Base-by-base conservation (phyloP, 2,888 invertebrate genomes). In the Coecobrya sp. region DNA sequence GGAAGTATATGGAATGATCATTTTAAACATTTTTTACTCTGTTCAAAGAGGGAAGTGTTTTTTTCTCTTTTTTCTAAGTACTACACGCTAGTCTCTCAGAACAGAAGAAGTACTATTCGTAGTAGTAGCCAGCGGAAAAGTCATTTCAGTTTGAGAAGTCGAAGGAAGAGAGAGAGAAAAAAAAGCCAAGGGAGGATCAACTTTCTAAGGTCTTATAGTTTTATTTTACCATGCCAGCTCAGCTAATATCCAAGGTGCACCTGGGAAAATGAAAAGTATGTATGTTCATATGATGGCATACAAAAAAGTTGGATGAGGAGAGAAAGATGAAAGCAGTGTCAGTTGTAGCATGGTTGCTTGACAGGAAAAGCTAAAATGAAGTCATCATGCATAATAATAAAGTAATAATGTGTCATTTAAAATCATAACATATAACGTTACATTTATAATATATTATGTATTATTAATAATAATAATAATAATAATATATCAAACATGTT, bases 61-160 rank as follows among this genome's bases (percentile, higher is more conserved):
- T 65, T 65, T 65, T 8, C 49, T 49, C 11, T 49, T 7, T 10
- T 49, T 49, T 49, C 13, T 25, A 36, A 36, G 36, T 52, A 52
- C 13, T 49, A 49, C 49, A 13, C 10, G 11, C 10, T 49, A 3
- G 7, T 49, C 10, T 42, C 10, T 42, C 10, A 7, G 42, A 7
- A 10, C 42, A 42, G n/a, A n/a, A n/a, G n/a, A 19, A 19, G 59
- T 65, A 68, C n/a, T n/a, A 13, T 13, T 30, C 16, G 36, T 36
- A 68, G 68, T 68, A 36, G 68, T 68, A 68, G 68, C 68, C 68
- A 68, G 36, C 16, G 68, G 68, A 36, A n/a, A 68, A 68, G 68
- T 68, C 68, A 68, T 7, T 19, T 22, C 59, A 59, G 59, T 1
- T 59, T 59, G 19, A 22, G 13, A 59, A 19, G n/a, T 27, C 27